Evolutionary conservation across 2,797 vertebrate species (phyloP).

Genomic region (Melanotaenia nigrans): DNA sequence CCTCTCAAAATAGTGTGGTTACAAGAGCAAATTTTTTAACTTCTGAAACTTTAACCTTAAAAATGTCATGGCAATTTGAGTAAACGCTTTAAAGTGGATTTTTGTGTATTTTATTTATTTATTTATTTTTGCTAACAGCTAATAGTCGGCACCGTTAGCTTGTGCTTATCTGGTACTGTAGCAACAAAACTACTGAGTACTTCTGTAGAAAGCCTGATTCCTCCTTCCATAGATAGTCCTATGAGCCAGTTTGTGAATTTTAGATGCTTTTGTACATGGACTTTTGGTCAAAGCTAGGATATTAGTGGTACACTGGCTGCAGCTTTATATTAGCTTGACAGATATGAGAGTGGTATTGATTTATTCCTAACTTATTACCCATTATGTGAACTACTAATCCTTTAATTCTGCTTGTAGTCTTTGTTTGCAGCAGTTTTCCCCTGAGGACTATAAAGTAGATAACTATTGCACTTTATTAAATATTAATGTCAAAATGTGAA

Average conservation of each 20-base stretch:
- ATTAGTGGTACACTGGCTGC: not conserved
- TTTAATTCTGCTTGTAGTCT: conserved; percentile 1
- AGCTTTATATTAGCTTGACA: not conserved
- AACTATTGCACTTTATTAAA: conserved; percentile 20
- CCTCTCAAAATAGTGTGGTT: too few relatives aligned
- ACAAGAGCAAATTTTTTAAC: too few relatives aligned
- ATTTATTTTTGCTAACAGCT: too few relatives aligned
- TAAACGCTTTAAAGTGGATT: too few relatives aligned
- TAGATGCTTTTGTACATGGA: not conserved
- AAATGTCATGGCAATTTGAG: too few relatives aligned
- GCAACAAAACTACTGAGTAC: not conserved
- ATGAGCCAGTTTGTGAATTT: not conserved
- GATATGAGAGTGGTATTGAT: not conserved
- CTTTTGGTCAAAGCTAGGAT: not conserved
- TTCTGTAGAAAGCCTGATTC: not conserved
- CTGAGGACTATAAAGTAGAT: not conserved
- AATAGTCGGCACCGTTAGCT: not conserved
- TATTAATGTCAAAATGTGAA: conserved; percentile 30
- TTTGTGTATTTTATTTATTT: not conserved
- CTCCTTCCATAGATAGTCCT: not conserved
- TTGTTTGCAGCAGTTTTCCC: not conserved
- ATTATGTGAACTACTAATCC: conserved; percentile 16
- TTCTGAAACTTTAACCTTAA: too few relatives aligned
- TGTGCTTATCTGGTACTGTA: not conserved
- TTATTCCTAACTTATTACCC: conserved; percentile 3